Evolutionary conservation across 1,140 invertebrate species (phyloP).

Genomic region (Wiebesia pumilae): DNA sequence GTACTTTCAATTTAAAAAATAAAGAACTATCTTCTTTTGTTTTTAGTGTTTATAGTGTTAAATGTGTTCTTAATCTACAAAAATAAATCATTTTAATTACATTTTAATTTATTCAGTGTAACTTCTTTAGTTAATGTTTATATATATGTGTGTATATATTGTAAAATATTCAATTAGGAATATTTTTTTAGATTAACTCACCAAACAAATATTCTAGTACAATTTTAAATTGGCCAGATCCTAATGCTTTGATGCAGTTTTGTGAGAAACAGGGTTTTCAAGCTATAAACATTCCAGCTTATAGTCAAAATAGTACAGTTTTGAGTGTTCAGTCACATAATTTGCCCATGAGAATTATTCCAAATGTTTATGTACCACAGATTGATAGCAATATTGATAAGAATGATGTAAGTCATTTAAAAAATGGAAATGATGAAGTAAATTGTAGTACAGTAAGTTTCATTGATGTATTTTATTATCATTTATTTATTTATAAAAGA

Average conservation of each 20-base stretch:
- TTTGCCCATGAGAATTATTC: slow-evolving; percentile 67
- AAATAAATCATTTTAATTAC: no score
- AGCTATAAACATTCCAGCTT: slow-evolving; percentile 70
- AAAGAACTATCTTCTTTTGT: no score
- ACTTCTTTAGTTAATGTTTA: no score
- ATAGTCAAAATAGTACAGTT: slow-evolving; percentile 64
- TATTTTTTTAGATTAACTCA: slow-evolving; percentile 62
- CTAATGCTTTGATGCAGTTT: slow-evolving; percentile 68
- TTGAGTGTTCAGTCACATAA: slow-evolving; percentile 66
- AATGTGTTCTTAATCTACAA: no score
- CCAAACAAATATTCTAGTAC: slow-evolving; percentile 67
- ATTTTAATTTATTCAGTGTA: no score
- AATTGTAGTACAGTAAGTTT: slow-evolving; percentile 50
- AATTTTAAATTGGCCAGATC: slow-evolving; percentile 68
- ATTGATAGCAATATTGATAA: slow-evolving; percentile 52
- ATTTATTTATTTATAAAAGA: background rate
- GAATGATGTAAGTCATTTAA: slow-evolving; percentile 60
- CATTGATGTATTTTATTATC: background rate
- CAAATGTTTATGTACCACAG: slow-evolving; percentile 66
- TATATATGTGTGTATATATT: no score
- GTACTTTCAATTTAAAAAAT: no score
- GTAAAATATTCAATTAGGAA: no score
- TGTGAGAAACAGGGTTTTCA: slow-evolving; percentile 71
- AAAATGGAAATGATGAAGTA: slow-evolving; percentile 53
- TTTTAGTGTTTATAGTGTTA: no score